Evolutionary conservation across 2,113 vertebrate genomes (phyloP).

Genomic region (Platichthys stellatus): DNA sequence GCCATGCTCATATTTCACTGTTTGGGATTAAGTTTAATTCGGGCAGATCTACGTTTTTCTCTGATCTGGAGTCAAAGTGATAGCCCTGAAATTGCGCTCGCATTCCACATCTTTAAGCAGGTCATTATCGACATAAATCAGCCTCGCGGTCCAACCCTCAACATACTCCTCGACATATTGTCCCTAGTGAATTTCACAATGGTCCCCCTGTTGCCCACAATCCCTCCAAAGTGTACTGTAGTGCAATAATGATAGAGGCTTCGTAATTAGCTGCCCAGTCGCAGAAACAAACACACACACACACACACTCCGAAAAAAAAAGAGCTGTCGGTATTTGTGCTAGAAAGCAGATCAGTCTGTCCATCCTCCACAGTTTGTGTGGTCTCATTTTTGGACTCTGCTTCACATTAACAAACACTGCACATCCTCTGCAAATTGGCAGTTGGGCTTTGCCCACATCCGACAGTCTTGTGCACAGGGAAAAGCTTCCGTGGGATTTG

Average conservation of each 20-base stretch:
- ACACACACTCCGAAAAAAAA: neutral
- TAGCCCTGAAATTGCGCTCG: constrained; percentile 68
- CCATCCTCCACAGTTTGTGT: constrained; percentile 76
- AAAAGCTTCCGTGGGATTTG: constrained; percentile 74
- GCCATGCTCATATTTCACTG: constrained; percentile 56
- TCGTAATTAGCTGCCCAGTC: constrained; percentile 65
- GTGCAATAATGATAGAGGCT: constrained; percentile 59
- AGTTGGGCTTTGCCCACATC: constrained; percentile 78
- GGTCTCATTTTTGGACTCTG: constrained; percentile 75
- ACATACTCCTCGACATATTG: constrained; percentile 39
- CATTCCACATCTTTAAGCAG: constrained; percentile 68
- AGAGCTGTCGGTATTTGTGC: constrained; percentile 34
- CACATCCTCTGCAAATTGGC: constrained; percentile 82
- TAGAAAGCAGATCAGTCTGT: constrained; percentile 62
- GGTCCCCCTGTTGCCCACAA: constrained; percentile 40
- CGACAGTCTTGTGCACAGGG: constrained; percentile 65
- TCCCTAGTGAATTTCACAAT: constrained; percentile 47
- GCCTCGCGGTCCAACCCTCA: constrained; percentile 46
- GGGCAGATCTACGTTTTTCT: constrained; percentile 56
- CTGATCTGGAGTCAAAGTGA: constrained; percentile 69
- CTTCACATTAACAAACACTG: constrained; percentile 79
- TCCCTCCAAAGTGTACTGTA: constrained; percentile 42
- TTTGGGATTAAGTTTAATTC: constrained; percentile 73
- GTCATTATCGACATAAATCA: constrained; percentile 68
- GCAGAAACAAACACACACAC: constrained; percentile 41